These are phyloP conservation scores for Limnephilus lunatus DNA, from an alignment of 2,888 invertebrate genomes.

Conservation along the genomic window DNA sequence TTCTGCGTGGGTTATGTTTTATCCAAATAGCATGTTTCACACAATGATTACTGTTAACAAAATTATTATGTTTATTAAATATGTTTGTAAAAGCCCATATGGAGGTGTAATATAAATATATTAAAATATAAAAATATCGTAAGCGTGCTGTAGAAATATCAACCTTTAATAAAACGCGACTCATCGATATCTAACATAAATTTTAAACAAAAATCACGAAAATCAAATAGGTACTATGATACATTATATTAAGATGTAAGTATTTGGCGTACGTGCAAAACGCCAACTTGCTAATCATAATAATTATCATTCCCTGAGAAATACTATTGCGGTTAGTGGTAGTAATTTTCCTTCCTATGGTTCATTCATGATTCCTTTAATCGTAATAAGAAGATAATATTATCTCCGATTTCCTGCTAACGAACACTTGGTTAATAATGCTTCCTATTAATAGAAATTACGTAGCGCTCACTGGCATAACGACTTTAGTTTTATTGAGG, in stretches of 20 bases:
- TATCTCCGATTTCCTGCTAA: not conserved
- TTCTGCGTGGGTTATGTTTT: too few relatives aligned
- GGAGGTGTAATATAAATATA: too few relatives aligned
- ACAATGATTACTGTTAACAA: too few relatives aligned
- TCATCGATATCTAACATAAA: not conserved
- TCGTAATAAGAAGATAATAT: not conserved
- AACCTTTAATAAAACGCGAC: too few relatives aligned
- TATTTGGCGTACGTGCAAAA: constrained; percentile 1
- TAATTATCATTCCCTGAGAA: not conserved
- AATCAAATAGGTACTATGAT: not conserved
- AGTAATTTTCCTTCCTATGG: not conserved
- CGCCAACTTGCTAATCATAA: not conserved
- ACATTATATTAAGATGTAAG: not conserved
- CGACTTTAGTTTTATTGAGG: not conserved
- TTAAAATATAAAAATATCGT: too few relatives aligned
- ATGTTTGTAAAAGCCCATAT: too few relatives aligned
- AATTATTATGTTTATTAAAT: too few relatives aligned
- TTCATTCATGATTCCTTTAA: not conserved
- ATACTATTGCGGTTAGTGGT: not conserved
- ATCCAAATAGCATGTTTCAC: too few relatives aligned
- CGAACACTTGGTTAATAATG: not conserved
- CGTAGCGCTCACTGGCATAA: not conserved
- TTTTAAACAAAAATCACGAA: not conserved
- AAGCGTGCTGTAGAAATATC: too few relatives aligned
- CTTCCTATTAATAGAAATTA: not conserved